Evolutionary conservation across 2,113 vertebrate species (phyloP).

Genomic region (Rhizomys pruinosus): DNA sequence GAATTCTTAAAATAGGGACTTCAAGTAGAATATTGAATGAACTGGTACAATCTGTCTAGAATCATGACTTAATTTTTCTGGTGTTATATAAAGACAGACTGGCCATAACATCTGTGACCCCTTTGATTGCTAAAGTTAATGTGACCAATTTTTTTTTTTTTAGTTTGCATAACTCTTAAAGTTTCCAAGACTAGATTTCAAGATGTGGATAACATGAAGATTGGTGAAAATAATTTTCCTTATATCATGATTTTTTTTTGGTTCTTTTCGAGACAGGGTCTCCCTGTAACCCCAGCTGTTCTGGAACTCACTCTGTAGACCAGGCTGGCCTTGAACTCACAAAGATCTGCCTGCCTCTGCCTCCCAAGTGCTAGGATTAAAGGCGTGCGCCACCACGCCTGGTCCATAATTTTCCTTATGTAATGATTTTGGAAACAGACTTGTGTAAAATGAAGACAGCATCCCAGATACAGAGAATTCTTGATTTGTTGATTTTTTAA

Average conservation of each 20-base stretch:
- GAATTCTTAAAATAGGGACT: conserved; percentile 33
- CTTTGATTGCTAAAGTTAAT: conserved; percentile 33
- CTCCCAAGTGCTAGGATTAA: too few relatives aligned
- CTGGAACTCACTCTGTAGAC: too few relatives aligned
- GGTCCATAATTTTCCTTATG: not conserved
- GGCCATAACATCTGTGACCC: conserved; percentile 44
- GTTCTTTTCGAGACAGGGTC: too few relatives aligned
- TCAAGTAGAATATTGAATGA: conserved; percentile 32
- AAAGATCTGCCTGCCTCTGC: too few relatives aligned
- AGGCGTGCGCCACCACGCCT: too few relatives aligned
- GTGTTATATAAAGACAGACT: not conserved
- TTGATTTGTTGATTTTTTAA: conserved; percentile 14
- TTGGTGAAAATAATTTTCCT: conserved; percentile 13
- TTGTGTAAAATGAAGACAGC: conserved; percentile 10
- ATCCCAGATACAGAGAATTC: not conserved
- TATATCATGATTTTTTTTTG: too few relatives aligned
- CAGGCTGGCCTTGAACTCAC: too few relatives aligned
- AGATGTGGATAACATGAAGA: not conserved
- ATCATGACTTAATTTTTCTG: conserved; percentile 56
- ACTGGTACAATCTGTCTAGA: conserved; percentile 52
- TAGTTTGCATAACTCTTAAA: conserved; percentile 25
- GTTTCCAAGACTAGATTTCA: conserved; percentile 14
- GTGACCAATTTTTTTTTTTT: not conserved
- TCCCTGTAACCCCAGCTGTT: too few relatives aligned
- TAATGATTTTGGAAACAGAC: not conserved